Evolutionary conservation across 2,797 vertebrate genomes (phyloP).

Genomic region (Falco novaeseelandiae): DNA sequence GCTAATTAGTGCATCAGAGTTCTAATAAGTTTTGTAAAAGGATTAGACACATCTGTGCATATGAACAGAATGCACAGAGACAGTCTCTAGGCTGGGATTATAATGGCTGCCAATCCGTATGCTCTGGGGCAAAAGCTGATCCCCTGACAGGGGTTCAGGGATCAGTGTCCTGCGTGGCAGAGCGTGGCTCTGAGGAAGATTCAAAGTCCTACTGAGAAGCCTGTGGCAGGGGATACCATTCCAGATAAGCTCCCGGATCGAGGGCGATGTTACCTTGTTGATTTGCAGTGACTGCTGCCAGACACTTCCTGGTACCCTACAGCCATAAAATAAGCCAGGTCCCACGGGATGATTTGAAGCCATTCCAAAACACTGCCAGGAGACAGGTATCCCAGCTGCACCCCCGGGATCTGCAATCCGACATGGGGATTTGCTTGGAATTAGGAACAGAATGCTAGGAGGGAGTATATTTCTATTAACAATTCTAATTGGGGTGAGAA

Average conservation of each 20-base stretch:
- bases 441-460: neutral
- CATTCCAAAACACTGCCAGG: neutral
- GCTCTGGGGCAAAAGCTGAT: conserved; percentile 13
- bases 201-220: neutral
- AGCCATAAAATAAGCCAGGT: neutral
- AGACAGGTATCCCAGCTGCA: neutral
- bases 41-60: conserved; percentile 52
- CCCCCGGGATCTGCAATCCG: neutral
- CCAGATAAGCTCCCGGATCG: accelerated
- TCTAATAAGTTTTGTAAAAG: conserved; percentile 63
- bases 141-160: neutral
- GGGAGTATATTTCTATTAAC: conserved; percentile 4
- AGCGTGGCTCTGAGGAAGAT: accelerated
- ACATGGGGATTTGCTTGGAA: neutral
- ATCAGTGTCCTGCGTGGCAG: neutral
- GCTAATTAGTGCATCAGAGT: conserved; percentile 33
- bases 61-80: conserved; percentile 46
- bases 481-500: neutral
- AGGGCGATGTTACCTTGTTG: neutral
- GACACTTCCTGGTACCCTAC: neutral
- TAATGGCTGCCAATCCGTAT: neutral
- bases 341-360: neutral
- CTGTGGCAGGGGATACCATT: neutral
- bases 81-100: conserved; percentile 57
- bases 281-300: neutral